Evolutionary conservation across 2,113 vertebrate species (phyloP), one percentile per base, ranked within the genome.

Genomic region (Brienomyrus longianalis): DNA sequence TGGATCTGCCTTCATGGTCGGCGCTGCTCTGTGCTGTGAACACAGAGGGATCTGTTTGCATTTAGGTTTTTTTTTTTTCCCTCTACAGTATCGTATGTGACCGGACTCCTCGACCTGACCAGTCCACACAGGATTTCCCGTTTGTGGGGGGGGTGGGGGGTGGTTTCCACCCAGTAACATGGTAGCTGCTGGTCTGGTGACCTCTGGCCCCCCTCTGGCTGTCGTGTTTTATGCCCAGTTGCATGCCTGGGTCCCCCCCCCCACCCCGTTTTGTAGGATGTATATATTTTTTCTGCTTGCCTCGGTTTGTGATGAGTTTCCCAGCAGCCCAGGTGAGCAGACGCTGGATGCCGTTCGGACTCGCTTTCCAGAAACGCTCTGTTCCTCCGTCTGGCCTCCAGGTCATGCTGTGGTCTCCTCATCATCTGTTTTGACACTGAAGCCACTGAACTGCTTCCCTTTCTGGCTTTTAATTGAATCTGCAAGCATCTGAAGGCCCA

Each of bases 391-490:
- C 8, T 10, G 23, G n/a, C 23, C n/a, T 35, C 13, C 21, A 39
- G 51, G 21, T 59, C 11, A 3, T 48, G 35, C 39, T 85, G 54
- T 66, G 52, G 39, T 10, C 51, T 39, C 19, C 50, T 21, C 11
- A 13, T 19, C 23, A 10, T 43, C 17, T 23, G 13, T 88, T 88
- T 51, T 35, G 5, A 87, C 86, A 52, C n/a, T 35, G n/a, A 83
- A 23, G 52, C 52, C 54, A 19, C 54, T 43, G 35, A n/a, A 77
- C 21, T 23, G 15, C 70, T 88, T 89, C 77, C 51, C 50, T 39
- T 39, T 83, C 35, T 52, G 50, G 50, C 21, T 23, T 74, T 45
- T 89, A 27, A 89, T 83, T 89, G 66, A 89, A 89, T 89, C 52
- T 88, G 66, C 1, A 77, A 88, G 31, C 27, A 80, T 45, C 47